Percentiles rank a stretch among this genome's conserved stretches.
Evolutionary conservation across 35 echinoderm and acorn worm species (phyloP).

Genomic region (Stichopus chloronotus): DNA sequence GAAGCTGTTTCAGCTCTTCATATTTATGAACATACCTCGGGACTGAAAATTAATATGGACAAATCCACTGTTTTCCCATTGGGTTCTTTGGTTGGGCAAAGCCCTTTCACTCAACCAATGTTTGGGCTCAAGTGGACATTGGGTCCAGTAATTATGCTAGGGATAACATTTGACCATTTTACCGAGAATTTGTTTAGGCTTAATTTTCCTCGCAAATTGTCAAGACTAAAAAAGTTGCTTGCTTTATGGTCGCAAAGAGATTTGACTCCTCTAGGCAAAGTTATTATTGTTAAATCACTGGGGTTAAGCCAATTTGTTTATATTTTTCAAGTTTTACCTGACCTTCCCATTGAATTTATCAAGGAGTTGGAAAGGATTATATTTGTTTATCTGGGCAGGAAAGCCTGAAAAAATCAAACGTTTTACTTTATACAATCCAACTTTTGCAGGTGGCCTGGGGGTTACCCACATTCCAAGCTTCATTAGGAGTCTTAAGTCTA

Average conservation of each 20-base stretch:
- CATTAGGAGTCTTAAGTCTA: too few relatives aligned
- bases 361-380: too few relatives aligned
- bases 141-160: conserved; percentile 7
- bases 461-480: too few relatives aligned
- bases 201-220: neutral
- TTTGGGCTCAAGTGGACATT: conserved; percentile 15
- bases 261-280: too few relatives aligned
- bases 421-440: too few relatives aligned
- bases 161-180: neutral
- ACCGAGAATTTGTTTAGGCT: conserved; percentile 6
- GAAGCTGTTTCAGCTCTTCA: conserved; percentile 1
- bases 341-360: too few relatives aligned
- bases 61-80: neutral
- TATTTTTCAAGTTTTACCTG: too few relatives aligned
- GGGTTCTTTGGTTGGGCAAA: neutral
- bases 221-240: conserved; percentile 8
- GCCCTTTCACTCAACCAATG: neutral
- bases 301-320: too few relatives aligned
- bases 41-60: neutral
- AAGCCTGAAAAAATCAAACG: too few relatives aligned
- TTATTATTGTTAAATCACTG: too few relatives aligned
- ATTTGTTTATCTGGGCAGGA: too few relatives aligned
- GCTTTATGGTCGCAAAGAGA: neutral
- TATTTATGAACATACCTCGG: neutral
- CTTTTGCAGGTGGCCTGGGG: too few relatives aligned